These are phyloP conservation scores for Mus spicilegus DNA, from an alignment of 2,113 vertebrate species.

Conservation along the genomic window DNA sequence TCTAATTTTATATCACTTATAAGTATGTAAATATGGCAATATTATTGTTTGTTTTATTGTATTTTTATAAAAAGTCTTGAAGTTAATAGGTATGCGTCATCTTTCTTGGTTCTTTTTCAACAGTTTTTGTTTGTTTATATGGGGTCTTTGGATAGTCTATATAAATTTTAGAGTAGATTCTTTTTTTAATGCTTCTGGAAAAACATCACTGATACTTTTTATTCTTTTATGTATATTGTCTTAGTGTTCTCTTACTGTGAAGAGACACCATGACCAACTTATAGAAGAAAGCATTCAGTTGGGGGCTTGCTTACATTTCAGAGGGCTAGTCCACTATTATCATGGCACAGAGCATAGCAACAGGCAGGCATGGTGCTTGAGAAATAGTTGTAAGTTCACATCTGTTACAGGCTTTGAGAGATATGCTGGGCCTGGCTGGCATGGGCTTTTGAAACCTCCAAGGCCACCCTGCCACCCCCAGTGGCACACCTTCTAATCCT, in stretches of 20 bases:
- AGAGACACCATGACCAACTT: neutral
- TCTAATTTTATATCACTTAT: neutral
- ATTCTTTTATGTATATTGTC: neutral
- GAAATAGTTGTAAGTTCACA: neutral
- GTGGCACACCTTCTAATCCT: neutral
- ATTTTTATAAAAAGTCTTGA: conserved; percentile 17
- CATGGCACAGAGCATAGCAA: neutral
- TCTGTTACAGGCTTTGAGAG: neutral
- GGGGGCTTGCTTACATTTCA: neutral
- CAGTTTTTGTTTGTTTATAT: conserved; percentile 24
- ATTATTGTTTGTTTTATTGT: neutral
- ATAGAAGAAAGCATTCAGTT: neutral
- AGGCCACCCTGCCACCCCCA: neutral
- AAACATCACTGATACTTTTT: too few relatives aligned
- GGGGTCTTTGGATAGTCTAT: neutral
- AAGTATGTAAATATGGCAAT: neutral
- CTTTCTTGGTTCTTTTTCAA: neutral
- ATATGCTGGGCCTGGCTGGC: neutral
- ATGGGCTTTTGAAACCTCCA: neutral
- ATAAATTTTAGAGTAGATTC: conserved; percentile 31
- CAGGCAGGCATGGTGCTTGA: neutral
- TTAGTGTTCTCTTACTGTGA: conserved; percentile 22
- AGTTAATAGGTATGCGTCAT: conserved; percentile 32
- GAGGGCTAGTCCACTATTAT: neutral
- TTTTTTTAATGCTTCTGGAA: neutral